These are phyloP conservation scores for Petrophora chlorosata DNA, from an alignment of 2,888 invertebrate genomes.

Conservation along the genomic window DNA sequence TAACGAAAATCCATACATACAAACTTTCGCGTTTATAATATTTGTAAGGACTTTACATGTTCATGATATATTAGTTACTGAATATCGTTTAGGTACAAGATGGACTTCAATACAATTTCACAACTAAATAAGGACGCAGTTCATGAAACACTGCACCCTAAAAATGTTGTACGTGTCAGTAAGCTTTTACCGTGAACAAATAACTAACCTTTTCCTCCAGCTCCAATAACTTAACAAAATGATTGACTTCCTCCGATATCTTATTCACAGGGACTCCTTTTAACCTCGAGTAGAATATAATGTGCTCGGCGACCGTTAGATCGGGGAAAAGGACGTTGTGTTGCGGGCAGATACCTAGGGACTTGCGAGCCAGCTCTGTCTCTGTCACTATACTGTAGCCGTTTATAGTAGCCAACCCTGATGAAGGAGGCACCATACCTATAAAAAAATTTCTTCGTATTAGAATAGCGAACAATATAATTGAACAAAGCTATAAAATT, in stretches of 20 bases:
- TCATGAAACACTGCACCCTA: too few relatives aligned
- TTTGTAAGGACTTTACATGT: too few relatives aligned
- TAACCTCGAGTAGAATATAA: conserved; percentile 91
- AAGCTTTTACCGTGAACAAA: not conserved
- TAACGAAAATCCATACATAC: too few relatives aligned
- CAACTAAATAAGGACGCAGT: too few relatives aligned
- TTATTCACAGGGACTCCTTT: conserved; percentile 84
- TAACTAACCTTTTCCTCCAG: conserved; percentile 85
- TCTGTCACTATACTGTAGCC: conserved; percentile 89
- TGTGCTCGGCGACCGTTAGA: conserved; percentile 92
- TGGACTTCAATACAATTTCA: too few relatives aligned
- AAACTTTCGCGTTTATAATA: too few relatives aligned
- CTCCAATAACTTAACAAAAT: conserved; percentile 86
- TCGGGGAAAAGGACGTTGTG: conserved; percentile 94
- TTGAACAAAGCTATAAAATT: too few relatives aligned
- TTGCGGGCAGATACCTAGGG: conserved; percentile 93
- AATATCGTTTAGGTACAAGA: too few relatives aligned
- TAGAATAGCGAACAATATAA: too few relatives aligned
- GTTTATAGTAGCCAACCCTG: conserved; percentile 89
- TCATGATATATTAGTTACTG: too few relatives aligned
- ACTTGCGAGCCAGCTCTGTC: conserved; percentile 87
- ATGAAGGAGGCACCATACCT: conserved; percentile 88
- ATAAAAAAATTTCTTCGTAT: too few relatives aligned
- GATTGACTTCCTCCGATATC: conserved; percentile 85
- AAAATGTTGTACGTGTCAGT: not conserved